phyloP scores from a whole-genome alignment of 1,140 invertebrate species.

The Zaprionus lachaisei region DNA sequence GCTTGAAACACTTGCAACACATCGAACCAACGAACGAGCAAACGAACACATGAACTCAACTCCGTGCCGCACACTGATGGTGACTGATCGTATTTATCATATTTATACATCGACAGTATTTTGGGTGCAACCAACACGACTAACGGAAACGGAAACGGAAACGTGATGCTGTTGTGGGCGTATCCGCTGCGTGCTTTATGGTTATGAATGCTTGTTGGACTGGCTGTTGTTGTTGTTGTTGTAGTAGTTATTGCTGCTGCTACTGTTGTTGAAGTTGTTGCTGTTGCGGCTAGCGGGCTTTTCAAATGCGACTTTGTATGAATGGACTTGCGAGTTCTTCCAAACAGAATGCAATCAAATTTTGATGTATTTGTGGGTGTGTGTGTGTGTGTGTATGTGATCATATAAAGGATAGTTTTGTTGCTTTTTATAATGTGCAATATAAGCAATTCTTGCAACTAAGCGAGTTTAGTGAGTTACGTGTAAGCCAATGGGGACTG shows the following conservation, averaged over 20 bases:
- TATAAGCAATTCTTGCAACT: conserved; percentile 23
- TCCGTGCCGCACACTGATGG: conserved; percentile 31
- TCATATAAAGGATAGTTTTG: conserved; percentile 1
- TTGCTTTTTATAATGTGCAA: conserved; percentile 19
- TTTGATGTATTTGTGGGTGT: conserved; percentile 34
- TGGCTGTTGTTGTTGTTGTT: conserved; percentile 39
- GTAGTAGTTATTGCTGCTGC: conserved; percentile 14
- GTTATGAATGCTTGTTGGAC: conserved; percentile 43
- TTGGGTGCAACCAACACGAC: conserved; percentile 38
- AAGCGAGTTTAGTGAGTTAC: conserved; percentile 25
- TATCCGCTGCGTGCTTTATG: conserved; percentile 55
- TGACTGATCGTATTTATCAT: conserved; percentile 2
- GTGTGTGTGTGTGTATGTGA: not conserved
- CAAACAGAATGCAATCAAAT: conserved; percentile 51
- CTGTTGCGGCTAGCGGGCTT: conserved; percentile 47
- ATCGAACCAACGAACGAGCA: conserved; percentile 8
- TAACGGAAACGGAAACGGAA: conserved; percentile 27
- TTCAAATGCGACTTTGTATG: conserved; percentile 33
- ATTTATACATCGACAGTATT: conserved; percentile 5
- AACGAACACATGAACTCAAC: conserved; percentile 30
- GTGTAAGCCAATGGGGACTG: conserved; percentile 36
- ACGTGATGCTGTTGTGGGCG: conserved; percentile 42
- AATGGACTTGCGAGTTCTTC: conserved; percentile 32
- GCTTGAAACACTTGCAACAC: conserved; percentile 18
- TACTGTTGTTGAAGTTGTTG: conserved; percentile 23